Percentiles rank a stretch among this genome's conserved stretches.
Evolutionary conservation across 2,888 invertebrate species (phyloP).

Genomic region (Keiferia lycopersicella): DNA sequence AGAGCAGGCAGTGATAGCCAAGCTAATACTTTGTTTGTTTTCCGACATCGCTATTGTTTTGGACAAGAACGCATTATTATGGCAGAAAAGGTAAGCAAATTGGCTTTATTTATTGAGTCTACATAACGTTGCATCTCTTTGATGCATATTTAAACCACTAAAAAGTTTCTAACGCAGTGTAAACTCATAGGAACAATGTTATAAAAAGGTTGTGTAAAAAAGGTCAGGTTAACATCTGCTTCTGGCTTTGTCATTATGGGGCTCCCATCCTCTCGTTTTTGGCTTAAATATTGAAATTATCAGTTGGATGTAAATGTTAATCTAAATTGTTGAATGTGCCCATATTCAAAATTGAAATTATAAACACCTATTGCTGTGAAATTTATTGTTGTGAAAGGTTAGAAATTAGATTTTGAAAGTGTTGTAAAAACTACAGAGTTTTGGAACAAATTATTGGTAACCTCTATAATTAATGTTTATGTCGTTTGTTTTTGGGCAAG

Average conservation of each 20-base stretch:
- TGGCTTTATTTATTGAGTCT: neutral
- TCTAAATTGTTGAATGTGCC: conserved; percentile 12
- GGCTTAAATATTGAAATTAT: conserved; percentile 43
- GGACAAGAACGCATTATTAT: conserved; percentile 43
- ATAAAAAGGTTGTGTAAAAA: neutral
- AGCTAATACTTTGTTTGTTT: conserved; percentile 35
- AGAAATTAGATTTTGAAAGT: conserved; percentile 3
- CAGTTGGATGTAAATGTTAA: conserved; percentile 33
- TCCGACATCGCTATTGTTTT: conserved; percentile 31
- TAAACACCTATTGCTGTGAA: conserved; percentile 24
- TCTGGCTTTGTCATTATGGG: conserved; percentile 32
- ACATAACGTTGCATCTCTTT: neutral
- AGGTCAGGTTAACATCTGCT: conserved; percentile 41
- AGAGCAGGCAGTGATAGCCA: neutral
- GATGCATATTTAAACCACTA: neutral
- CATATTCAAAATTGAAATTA: conserved; percentile 25
- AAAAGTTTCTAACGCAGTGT: neutral
- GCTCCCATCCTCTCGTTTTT: conserved; percentile 30
- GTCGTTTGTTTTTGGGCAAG: no score
- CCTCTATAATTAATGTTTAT: no score
- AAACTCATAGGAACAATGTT: neutral
- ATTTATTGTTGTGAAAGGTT: conserved; percentile 34
- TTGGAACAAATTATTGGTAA: no score
- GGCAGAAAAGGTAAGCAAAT: conserved; percentile 56
- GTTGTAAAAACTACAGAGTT: neutral